Evolutionary conservation across 2,888 invertebrate genomes (phyloP).

Genomic region (Lydus trimaculatus): DNA sequence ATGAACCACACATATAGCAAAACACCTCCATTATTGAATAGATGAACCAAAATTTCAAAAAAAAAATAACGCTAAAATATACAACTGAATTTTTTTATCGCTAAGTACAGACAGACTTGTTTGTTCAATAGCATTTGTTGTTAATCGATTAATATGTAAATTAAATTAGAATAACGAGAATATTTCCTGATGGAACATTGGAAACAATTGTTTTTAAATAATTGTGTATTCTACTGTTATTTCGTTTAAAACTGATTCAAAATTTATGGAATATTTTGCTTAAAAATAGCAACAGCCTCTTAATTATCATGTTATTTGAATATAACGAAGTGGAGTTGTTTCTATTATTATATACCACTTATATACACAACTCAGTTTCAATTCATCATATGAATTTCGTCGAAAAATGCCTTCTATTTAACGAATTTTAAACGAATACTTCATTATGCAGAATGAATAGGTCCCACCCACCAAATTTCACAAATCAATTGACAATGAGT

Average conservation of each 20-base stretch:
- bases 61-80: background rate
- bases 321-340: background rate
- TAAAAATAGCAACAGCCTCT: background rate
- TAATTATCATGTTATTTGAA: background rate
- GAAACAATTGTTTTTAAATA: background rate
- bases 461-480: no score
- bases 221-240: background rate
- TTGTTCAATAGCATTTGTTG: background rate
- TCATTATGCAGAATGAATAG: no score
- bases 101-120: background rate
- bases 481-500: no score
- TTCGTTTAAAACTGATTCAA: background rate
- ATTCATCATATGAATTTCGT: background rate
- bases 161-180: background rate
- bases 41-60: background rate
- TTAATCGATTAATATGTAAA: slow-evolving; percentile 6
- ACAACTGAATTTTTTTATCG: background rate
- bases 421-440: no score
- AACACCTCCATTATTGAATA: background rate
- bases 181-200: background rate
- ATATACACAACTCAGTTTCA: background rate
- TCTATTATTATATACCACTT: background rate
- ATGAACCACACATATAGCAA: background rate
- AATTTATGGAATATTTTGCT: background rate
- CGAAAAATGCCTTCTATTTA: background rate